These are phyloP conservation scores for Palythoa grandis DNA, from an alignment of 92 coral and sea anemone species.

Conservation along the genomic window DNA sequence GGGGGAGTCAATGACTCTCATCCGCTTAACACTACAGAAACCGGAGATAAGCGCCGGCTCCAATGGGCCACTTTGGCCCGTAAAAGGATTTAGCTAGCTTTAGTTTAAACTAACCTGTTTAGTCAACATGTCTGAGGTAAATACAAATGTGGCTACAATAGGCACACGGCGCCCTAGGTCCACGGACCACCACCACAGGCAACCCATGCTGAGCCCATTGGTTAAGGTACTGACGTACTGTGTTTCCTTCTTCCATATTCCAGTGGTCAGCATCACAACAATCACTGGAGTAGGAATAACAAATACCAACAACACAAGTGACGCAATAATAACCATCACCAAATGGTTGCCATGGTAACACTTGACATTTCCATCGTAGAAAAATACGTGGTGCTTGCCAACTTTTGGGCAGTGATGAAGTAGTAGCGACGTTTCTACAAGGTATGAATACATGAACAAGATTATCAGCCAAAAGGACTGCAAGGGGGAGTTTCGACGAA, in stretches of 20 bases:
- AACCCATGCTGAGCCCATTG: constrained; percentile 72
- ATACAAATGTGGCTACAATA: constrained; percentile 75
- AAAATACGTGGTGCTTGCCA: constrained; percentile 76
- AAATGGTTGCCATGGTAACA: constrained; percentile 82
- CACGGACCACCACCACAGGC: constrained; percentile 98
- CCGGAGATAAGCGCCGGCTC: too few species aligned
- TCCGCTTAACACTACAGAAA: too few species aligned
- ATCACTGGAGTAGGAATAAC: constrained; percentile 79
- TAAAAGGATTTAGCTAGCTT: too few species aligned
- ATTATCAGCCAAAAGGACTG: constrained; percentile 96
- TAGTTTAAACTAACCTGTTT: constrained; percentile 75
- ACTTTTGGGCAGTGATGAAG: constrained; percentile 85
- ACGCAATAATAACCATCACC: constrained; percentile 71
- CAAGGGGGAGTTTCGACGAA: constrained; percentile 83
- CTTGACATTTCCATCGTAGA: constrained; percentile 81
- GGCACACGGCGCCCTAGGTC: constrained; percentile 87
- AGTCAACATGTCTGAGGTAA: constrained; percentile 71
- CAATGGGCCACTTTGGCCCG: too few species aligned
- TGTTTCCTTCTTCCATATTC: constrained; percentile 86
- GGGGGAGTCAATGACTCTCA: too few species aligned
- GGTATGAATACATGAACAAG: constrained; percentile 83
- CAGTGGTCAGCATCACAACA: constrained; percentile 72
- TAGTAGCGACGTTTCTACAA: constrained; percentile 78
- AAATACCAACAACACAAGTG: constrained; percentile 59
- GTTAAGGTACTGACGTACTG: constrained; percentile 92